Evolutionary conservation across 2,888 invertebrate genomes (phyloP), one percentile per base, ranked within the genome.

Genomic region (Sesamia inferens): DNA sequence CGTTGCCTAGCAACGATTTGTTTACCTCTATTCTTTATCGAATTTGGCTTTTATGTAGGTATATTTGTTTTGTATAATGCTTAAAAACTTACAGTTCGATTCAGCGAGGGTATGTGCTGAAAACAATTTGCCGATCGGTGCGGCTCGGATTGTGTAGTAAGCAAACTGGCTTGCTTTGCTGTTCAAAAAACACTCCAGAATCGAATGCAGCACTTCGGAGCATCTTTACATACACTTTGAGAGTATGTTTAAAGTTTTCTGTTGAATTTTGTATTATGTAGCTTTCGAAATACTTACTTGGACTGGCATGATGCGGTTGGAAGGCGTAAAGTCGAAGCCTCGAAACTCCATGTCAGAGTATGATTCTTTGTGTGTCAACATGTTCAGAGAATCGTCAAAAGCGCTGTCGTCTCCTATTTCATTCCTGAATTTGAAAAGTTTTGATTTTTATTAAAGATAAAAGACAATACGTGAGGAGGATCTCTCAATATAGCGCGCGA

Each of bases 271-370:
- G 24, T 57, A 24, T 22, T 57, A 24, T 3, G 57, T 24, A 7
- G 31, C 10, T 19, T 58, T 44, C 5, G 44, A 13, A 44, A 44
- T 19, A 58, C 83, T 78, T 59, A 90, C 89, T 74, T 88, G 89
- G 5, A 91, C 84, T 0, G 88, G 89, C 47, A 88, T 81, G 13
- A 87, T 63, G 11, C 79, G 82, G 54, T 68, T 78, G 16, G 76
- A n/a, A 4, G 89, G 85, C 4, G 85, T 71, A 67, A 90, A 91
- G 0, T 91, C 89, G 75, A 92, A 93, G 0, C 88, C 91, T 19
- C 87, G 84, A 77, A 92, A 91, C 66, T 93, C 93, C 55, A 90
- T 81, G 54, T 94, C 93, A 0, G 91, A 90, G 76, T 88, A 89
- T 6, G 88, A 82, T 61, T 90, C 90, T 39, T 86, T 87, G 0